phyloP scores from a whole-genome alignment of 92 coral and sea anemone species.

The Actinernus sp. region DNA sequence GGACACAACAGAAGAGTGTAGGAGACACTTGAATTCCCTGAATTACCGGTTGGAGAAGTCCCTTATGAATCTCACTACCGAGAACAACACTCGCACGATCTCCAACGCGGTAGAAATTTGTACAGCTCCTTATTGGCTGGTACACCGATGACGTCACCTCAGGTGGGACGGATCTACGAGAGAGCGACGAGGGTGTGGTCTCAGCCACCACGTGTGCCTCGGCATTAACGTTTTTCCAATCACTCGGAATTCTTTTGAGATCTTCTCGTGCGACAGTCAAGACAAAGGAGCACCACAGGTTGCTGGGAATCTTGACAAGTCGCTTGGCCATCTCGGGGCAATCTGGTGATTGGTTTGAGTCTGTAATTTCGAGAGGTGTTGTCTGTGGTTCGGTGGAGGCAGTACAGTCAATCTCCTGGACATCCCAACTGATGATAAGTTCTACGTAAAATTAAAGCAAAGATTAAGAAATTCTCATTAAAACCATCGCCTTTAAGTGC shows the following conservation, averaged over 20 bases:
- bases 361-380: too few relatives aligned
- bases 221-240: slow-evolving; percentile 30
- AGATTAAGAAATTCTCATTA: too few relatives aligned
- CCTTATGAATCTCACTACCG: slow-evolving; percentile 68
- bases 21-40: slow-evolving; percentile 68
- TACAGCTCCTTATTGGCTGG: slow-evolving; percentile 14
- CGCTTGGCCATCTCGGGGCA: background rate
- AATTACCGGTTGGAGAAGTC: slow-evolving; percentile 82
- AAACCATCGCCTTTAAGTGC: too few relatives aligned
- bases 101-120: slow-evolving; percentile 63
- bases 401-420: slow-evolving; percentile 27
- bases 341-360: background rate
- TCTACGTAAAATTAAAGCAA: slow-evolving; percentile 17
- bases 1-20: slow-evolving; percentile 66
- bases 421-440: slow-evolving; percentile 53
- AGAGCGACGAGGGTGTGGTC: background rate
- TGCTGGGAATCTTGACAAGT: background rate
- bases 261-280: slow-evolving; percentile 19
- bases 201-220: slow-evolving; percentile 16
- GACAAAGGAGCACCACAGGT: slow-evolving; percentile 20
- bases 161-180: background rate
- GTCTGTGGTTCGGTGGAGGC: background rate
- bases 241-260: background rate
- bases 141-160: background rate
- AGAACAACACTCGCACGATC: slow-evolving; percentile 55